These are phyloP conservation scores for Aythya baeri DNA, from an alignment of 2,113 vertebrate species.

Conservation along the genomic window DNA sequence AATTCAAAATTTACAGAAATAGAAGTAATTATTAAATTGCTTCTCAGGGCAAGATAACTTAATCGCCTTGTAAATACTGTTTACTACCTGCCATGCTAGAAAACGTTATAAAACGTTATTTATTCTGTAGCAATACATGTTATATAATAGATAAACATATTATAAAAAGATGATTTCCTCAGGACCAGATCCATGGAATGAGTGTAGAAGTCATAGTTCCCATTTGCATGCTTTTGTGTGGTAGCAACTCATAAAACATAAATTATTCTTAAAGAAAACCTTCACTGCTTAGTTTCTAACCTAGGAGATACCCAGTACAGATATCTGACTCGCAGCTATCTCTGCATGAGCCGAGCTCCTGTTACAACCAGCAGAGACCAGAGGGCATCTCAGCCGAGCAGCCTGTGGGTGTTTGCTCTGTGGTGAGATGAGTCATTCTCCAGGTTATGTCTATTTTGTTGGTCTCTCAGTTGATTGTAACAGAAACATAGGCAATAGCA, in stretches of 20 bases:
- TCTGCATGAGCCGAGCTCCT: background rate
- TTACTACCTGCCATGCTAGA: background rate
- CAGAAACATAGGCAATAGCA: background rate
- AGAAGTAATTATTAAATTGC: background rate
- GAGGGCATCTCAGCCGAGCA: background rate
- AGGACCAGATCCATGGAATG: background rate
- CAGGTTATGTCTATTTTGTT: background rate
- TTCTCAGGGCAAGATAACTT: background rate
- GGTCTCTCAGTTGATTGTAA: background rate
- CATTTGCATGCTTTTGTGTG: background rate
- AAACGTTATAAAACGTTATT: background rate
- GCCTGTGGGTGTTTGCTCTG: background rate
- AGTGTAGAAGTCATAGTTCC: background rate
- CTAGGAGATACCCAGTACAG: fast-evolving
- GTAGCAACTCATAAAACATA: background rate
- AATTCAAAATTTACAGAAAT: background rate
- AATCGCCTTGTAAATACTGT: background rate
- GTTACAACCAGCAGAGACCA: background rate
- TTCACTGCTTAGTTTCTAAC: background rate
- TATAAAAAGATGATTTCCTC: background rate
- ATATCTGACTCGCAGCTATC: too few species aligned
- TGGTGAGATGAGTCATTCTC: background rate
- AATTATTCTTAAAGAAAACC: background rate
- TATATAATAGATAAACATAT: background rate
- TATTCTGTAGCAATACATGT: background rate